Evolutionary conservation across 1,140 invertebrate species (phyloP).

Genomic region (Chrysoperla carnea): DNA sequence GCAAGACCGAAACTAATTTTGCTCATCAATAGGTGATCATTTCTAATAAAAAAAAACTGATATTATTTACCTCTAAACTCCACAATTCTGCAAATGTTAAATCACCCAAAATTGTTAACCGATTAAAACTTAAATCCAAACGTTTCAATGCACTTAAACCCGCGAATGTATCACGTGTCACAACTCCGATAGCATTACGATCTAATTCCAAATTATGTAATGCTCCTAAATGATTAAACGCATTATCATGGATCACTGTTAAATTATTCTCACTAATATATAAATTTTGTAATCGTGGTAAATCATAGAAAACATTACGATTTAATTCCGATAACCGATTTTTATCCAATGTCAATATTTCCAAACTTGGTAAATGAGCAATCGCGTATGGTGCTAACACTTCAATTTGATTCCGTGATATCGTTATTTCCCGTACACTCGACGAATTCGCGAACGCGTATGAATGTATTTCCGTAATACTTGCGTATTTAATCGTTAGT

Average conservation of each 20-base stretch:
- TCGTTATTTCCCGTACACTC: slow-evolving; percentile 39
- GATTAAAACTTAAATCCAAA: slow-evolving; percentile 35
- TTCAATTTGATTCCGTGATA: slow-evolving; percentile 48
- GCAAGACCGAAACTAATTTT: no score
- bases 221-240: slow-evolving; percentile 30
- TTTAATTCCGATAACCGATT: slow-evolving; percentile 38
- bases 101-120: slow-evolving; percentile 34
- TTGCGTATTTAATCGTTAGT: slow-evolving; percentile 50
- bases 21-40: no score
- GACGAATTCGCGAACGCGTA: slow-evolving; percentile 52
- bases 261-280: slow-evolving; percentile 38
- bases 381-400: slow-evolving; percentile 44
- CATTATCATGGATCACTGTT: slow-evolving; percentile 33
- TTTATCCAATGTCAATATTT: slow-evolving; percentile 32
- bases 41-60: no score
- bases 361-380: slow-evolving; percentile 31
- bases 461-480: slow-evolving; percentile 41
- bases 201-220: slow-evolving; percentile 36
- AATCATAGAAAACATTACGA: slow-evolving; percentile 34
- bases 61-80: slow-evolving; percentile 32
- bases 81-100: slow-evolving; percentile 49
- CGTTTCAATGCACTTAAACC: slow-evolving; percentile 29
- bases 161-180: slow-evolving; percentile 35
- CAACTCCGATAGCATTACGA: slow-evolving; percentile 31
- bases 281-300: slow-evolving; percentile 32